A percentile compares a stretch with the other conserved stretches of the same genome.
phyloP scores from a whole-genome alignment of 1,140 invertebrate species.

The Brevipalpus yothersi region DNA sequence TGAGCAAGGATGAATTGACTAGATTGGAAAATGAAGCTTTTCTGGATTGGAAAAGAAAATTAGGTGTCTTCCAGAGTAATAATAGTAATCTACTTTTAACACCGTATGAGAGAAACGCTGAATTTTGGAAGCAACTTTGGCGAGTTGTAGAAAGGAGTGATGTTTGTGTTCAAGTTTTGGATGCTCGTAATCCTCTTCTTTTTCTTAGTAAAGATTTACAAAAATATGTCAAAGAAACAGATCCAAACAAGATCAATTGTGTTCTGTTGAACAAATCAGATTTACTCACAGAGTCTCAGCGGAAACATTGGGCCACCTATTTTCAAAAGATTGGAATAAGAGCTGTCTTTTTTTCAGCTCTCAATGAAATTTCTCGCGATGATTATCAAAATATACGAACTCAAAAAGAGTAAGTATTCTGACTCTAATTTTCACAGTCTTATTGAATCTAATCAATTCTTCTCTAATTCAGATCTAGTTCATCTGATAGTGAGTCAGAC shows the following conservation, averaged over 20 bases:
- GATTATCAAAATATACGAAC: not conserved
- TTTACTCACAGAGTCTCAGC: conserved; percentile 51
- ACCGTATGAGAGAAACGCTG: conserved; percentile 92
- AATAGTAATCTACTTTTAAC: conserved; percentile 55
- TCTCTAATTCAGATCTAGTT: not conserved
- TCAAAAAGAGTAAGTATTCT: not conserved
- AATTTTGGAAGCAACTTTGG: conserved; percentile 97
- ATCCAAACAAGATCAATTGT: conserved; percentile 46
- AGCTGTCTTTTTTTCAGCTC: conserved; percentile 62
- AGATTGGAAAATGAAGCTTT: conserved; percentile 50
- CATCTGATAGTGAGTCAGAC: not conserved
- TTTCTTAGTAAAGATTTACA: conserved; percentile 88
- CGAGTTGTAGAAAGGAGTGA: conserved; percentile 85
- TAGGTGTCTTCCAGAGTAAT: conserved; percentile 48
- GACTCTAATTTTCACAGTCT: not conserved
- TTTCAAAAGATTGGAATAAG: conserved; percentile 39
- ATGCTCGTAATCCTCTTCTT: conserved; percentile 82
- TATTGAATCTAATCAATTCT: not conserved
- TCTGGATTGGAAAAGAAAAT: conserved; percentile 55
- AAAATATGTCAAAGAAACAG: conserved; percentile 63
- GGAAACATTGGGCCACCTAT: conserved; percentile 63
- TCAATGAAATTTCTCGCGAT: conserved; percentile 15
- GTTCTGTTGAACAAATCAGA: conserved; percentile 94
- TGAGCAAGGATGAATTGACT: conserved; percentile 48
- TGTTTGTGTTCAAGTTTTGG: conserved; percentile 81